These are phyloP conservation scores for Odontomachus brunneus DNA, from an alignment of 1,140 invertebrate genomes.

Conservation along the genomic window DNA sequence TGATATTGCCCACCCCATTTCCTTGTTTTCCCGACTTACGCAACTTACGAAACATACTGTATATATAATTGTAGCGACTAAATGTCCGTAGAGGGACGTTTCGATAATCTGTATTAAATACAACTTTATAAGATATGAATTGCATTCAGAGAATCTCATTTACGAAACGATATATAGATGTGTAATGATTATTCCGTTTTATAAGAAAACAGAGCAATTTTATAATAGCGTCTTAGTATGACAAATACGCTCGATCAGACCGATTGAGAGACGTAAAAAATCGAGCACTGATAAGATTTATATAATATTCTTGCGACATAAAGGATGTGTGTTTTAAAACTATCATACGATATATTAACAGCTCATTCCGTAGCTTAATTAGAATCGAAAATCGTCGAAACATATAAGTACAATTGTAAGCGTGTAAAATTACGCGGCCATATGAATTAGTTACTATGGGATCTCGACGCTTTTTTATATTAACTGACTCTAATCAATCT, in stretches of 20 bases:
- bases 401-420: no score
- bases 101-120: constrained; percentile 23
- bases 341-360: no score
- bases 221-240: constrained; percentile 32
- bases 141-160: constrained; percentile 39
- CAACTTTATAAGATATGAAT: constrained; percentile 55
- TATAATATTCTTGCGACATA: constrained; percentile 38
- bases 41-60: constrained; percentile 44
- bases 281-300: constrained; percentile 48
- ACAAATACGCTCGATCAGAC: constrained; percentile 10
- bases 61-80: constrained; percentile 42
- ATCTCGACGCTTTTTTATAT: no score
- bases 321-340: background rate
- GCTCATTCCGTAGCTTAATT: no score
- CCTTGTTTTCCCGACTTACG: constrained; percentile 9
- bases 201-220: constrained; percentile 30
- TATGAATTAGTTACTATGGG: no score
- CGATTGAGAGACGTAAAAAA: background rate
- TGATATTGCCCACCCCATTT: background rate
- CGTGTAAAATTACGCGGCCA: no score
- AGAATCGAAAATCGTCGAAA: no score
- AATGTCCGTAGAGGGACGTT: constrained; percentile 16
- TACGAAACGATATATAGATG: constrained; percentile 26
- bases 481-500: no score
- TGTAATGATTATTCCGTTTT: constrained; percentile 46